Evolutionary conservation across 1,140 invertebrate species (phyloP), one percentile per base, ranked within the genome.

Genomic region (Penaeus japonicus): DNA sequence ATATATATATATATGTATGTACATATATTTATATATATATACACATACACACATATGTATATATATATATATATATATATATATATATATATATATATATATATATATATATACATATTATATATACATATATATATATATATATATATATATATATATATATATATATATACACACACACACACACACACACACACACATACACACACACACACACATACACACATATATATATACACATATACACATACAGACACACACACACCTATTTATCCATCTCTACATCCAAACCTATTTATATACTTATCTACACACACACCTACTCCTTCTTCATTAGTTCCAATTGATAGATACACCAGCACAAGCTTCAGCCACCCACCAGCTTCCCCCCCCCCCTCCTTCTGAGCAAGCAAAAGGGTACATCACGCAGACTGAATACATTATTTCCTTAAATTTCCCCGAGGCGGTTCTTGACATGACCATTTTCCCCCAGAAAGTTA

Each of bases 31-130:
- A 79, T 79, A 79, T 79, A 79, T 39, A 79, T 79, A 79, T 79
- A 79, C 39, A 79, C 39, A 79, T 79, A 79, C 24, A 79, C 0
- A 39, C 39, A 79, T 39, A 79, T 79, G 18, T 79, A 79, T 79
- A 79, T 79, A 79, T 79, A 79, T 79, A 79, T 79, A 79, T 39
- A 79, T 79, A 79, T 79, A 79, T 79, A 79, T 79, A 79, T 79
- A 79, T 79, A 79, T 39, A 79, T 79, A 79, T 79, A 79, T 79
- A 79, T 79, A 79, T 79, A 79, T 35, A 79, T 79, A 79, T 39
- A 79, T 47, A 79, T 79, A 79, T 79, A 79, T 79, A 79, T 79
- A 79, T 79, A 47, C 39, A 79, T 79, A 39, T 12, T 79, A 79
- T 79, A 79, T 79, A 79, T 79, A 79, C 47, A 79, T 39, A 47